A percentile compares a stretch with the other conserved stretches of the same genome.
These are phyloP conservation scores for Dromiciops gliroides DNA, from an alignment of 2,113 vertebrate genomes.

Conservation along the genomic window DNA sequence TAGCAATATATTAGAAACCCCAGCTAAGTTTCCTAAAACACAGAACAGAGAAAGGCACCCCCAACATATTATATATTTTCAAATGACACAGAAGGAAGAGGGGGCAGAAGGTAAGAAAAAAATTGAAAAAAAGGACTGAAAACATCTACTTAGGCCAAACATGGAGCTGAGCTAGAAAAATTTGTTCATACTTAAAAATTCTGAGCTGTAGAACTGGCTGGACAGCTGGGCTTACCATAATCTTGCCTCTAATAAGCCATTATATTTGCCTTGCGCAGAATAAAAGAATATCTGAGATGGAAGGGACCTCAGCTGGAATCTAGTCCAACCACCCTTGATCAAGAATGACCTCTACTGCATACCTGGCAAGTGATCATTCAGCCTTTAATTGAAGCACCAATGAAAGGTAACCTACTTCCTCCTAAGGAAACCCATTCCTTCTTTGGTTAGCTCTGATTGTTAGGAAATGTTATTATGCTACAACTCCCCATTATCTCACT, in stretches of 20 bases:
- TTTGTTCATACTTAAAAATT: not conserved
- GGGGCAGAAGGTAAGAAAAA: no score
- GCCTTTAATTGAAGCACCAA: not conserved
- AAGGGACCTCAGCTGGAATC: not conserved
- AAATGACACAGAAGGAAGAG: no score
- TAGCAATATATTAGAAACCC: no score
- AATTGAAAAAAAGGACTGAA: not conserved
- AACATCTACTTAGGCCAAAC: not conserved
- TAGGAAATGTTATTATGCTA: not conserved
- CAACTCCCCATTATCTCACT: not conserved
- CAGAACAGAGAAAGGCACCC: no score
- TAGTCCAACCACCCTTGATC: not conserved
- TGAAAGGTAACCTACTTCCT: not conserved
- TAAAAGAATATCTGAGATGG: not conserved
- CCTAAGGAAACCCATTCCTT: not conserved
- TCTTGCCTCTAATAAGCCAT: not conserved
- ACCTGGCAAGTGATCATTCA: not conserved
- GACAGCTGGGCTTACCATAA: not conserved
- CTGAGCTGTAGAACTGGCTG: not conserved
- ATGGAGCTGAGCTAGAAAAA: not conserved
- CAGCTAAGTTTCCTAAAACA: no score
- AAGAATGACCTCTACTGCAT: not conserved
- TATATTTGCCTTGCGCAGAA: not conserved
- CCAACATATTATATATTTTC: no score
- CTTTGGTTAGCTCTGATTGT: not conserved